A percentile compares a stretch with the other conserved stretches of the same genome.
phyloP scores from a whole-genome alignment of 2,113 vertebrate genomes.

The sheep (Ovis aries) region ARS-UI_Ramb_v3.0 NC_056058.1:55249001-55249500 shows the following conservation, averaged over 20 bases:
- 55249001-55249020: background rate
- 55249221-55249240: background rate
- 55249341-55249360: background rate
- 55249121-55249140: background rate
- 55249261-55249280: background rate
- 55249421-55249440: background rate
- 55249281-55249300: background rate
- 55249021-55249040: background rate
- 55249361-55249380: background rate
- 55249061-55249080: background rate
- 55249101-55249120: background rate
- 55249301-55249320: background rate
- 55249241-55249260: background rate
- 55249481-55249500: background rate
- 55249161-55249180: background rate
- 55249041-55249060: background rate
- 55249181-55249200: background rate
- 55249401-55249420: background rate
- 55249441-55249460: background rate
- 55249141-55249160: background rate
- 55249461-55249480: accelerated
- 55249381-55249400: background rate
- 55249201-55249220: background rate
- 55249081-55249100: background rate
- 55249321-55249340: background rate